Evolutionary conservation across 2,888 invertebrate genomes (phyloP), one percentile per base, ranked within the genome.

Genomic region (Drosophila antonietae): DNA sequence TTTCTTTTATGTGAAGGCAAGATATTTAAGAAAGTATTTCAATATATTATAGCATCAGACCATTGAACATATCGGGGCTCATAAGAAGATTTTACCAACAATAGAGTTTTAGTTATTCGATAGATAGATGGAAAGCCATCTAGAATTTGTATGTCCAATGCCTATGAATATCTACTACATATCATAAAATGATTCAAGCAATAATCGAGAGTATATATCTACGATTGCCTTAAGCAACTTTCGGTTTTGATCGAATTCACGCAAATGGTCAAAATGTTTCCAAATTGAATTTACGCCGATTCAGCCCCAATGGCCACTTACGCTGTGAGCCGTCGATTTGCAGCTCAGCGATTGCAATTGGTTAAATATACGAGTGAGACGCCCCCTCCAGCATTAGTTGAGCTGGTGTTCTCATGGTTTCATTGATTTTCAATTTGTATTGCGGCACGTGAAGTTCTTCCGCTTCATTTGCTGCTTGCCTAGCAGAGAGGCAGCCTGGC

Each of bases 381-480:
- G 28, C 23, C 33, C 33, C 55, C 39, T 35, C 31, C 18, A 37
- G 23, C 39, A 61, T 37, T 53, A 59, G 52, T 61, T 60, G 44
- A 46, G n/a, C 47, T 58, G 56, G 12, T 61, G 47, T 72, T 73
- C 66, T 70, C 68, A 58, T 68, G 57, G 78, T 65, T 67, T 28
- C 87, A 84, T 84, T 84, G 83, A 84, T 84, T 84, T 84, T 87
- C 82, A 82, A 84, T 84, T 84, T 84, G 83, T 87, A 75, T 58
- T 75, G 73, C 82, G 80, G 82, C 78, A 87, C 87, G 83, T 84
- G 82, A 84, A 87, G 82, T 81, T 84, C 69, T 84, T 87, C 80
- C 72, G 75, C 87, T 87, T 82, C 82, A 83, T 87, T 83, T 84
- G 72, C n/a, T n/a, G 28, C 47, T 65, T 41, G 44, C 62, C 58